Conservation (phyloP, 2,888 invertebrate species). For the Thymelicus acteon region DNA sequence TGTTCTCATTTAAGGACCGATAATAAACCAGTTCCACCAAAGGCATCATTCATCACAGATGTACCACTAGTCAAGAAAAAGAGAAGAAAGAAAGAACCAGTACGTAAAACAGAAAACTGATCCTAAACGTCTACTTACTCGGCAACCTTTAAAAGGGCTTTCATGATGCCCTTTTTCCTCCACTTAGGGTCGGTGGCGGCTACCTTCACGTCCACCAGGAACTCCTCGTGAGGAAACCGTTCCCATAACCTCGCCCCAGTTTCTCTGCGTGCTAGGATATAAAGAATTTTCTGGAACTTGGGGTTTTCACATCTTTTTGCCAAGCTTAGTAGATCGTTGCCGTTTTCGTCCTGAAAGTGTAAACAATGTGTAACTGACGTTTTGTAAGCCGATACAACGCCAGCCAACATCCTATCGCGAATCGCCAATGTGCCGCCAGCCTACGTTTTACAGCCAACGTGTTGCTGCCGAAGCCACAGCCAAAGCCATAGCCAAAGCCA, state of each 20-base stretch:
- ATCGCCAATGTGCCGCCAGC: no score
- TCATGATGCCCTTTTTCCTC: slow-evolving; percentile 88
- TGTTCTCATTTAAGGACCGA: no score
- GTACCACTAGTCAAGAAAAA: no score
- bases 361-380: neutral
- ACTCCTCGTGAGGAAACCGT: slow-evolving; percentile 82
- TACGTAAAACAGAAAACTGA: no score
- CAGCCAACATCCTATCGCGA: no score
- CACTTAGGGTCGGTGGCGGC: slow-evolving; percentile 87
- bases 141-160: slow-evolving; percentile 84
- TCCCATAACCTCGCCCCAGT: slow-evolving; percentile 82
- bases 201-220: slow-evolving; percentile 86
- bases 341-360: slow-evolving; percentile 57
- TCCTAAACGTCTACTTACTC: slow-evolving; percentile 76
- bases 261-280: slow-evolving; percentile 85
- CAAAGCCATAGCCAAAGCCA: no score
- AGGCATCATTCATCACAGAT: no score
- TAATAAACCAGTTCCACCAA: no score
- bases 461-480: no score
- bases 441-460: no score
- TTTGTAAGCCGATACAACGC: no score
- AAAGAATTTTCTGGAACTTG: slow-evolving; percentile 87
- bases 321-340: slow-evolving; percentile 64
- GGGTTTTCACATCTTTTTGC: slow-evolving; percentile 82
- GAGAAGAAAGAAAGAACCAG: no score